Base-by-base conservation (phyloP, 1,140 invertebrate genomes). In the Zophobas atratus region DNA sequence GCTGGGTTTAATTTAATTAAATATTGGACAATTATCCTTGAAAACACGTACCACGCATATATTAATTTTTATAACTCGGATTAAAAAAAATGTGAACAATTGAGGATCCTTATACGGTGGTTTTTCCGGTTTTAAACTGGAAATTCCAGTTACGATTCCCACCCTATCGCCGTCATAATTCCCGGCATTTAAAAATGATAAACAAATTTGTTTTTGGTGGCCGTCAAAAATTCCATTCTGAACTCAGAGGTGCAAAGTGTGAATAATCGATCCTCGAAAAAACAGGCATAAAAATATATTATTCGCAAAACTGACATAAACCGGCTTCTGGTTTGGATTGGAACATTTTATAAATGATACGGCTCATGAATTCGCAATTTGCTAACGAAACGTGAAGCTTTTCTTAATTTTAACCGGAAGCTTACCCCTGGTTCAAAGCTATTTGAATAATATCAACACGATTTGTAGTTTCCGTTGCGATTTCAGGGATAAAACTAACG, bases 341-440 rank as follows among this genome's bases (percentile, higher is more conserved):
- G 39, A 67, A 43, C 60, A 43, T 43, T 67, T 67, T 67, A 36
- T 67, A 67, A 67, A 67, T 67, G 60, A 67, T 43, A 67, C 60
- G 20, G 60, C 60, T 67, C 60, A 67, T 67, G 60, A 67, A 67
- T 67, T 67, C 39, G 20, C 38, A 67, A 67, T 67, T 67, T 39
- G 60, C 39, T n/a, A 36, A 67, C 20, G 39, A 33, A 20, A 67
- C 60, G 60, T 67, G 60, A 38, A 0, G 8, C 38, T 43, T 67
- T 67, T 67, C 8, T 43, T 43, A 67, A 67, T 67, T 67, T 43
- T 67, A 32, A 32, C n/a, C 20, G 20, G n/a, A 67, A 41, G 32
- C 5, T 67, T 67, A n/a, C 3, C 38, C 2, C 39, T 20, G 2
- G 6, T n/a, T 51, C n/a, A 20, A 51, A 5, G 6, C 4, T 51